Base-by-base conservation (phyloP, 2,888 invertebrate genomes). In the Platerodrilus igneus region DNA sequence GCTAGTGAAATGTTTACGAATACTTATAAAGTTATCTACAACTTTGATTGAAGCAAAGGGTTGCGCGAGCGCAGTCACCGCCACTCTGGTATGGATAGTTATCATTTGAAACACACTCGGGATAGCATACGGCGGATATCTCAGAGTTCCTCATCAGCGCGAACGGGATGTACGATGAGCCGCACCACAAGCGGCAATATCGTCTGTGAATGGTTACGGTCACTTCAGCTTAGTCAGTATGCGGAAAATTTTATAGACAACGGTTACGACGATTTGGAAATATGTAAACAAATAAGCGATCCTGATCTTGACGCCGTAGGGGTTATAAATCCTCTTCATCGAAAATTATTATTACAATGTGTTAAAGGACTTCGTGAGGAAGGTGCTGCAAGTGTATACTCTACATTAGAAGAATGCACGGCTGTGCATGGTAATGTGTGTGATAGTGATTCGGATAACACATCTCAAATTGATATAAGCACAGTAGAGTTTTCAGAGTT, bases 241-340 rank as follows among this genome's bases (percentile, higher is more conserved):
- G 83, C 91, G 52, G 89, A 92, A 70, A 86, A 90, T 63, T 94
- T 94, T 71, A 80, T 94, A 63, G 94, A 94, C 75, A 94, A 94
- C 71, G 94, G 93, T 52, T 94, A 94, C 72, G 93, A 94, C 71
- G 93, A 94, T 72, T 77, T 94, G 67, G 93, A 93, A 75, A 92
- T 94, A 64, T 94, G 94, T 73, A 93, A 93, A 71, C 92, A 93
- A 72, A 90, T 94, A 63, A 92, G 93, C 35, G 91, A 91, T 70
- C 91, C 91, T 42, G 94, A 94, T 73, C 73, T 94, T 68, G 93
- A 94, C 70, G 94, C 93, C 34, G 93, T 94, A 64, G 93, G 93
- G 39, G 93, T 94, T 37, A 79, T 87, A 54, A 88, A 89, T 68
- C 83, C 83, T 47, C 73, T 78, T 47, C 92, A 94, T 69, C 81